These are phyloP conservation scores for Chaetoderma sp. DNA, from an alignment of 2,888 invertebrate species.

Conservation along the genomic window DNA sequence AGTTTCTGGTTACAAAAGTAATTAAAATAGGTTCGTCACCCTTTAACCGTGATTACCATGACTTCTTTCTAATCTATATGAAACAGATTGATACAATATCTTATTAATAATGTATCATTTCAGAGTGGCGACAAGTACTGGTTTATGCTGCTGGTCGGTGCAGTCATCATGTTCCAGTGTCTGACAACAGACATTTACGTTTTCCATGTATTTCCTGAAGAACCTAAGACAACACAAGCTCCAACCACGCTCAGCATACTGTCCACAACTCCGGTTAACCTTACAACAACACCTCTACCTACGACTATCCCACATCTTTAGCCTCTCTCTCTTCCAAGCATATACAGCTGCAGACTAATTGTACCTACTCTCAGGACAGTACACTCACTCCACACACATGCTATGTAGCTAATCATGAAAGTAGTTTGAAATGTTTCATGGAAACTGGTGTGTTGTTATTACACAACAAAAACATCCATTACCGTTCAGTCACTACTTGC, in stretches of 20 bases:
- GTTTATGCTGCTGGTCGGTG: slow-evolving; percentile 57
- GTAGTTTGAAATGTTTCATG: no score
- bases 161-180: slow-evolving; percentile 59
- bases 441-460: no score
- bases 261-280: neutral
- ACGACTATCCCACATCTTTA: neutral
- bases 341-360: neutral
- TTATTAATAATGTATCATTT: slow-evolving; percentile 11
- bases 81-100: neutral
- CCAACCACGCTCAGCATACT: neutral
- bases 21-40: no score
- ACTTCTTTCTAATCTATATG: no score
- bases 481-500: no score
- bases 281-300: neutral
- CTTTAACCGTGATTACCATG: no score
- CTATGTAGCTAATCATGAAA: no score
- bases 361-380: neutral
- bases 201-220: slow-evolving; percentile 41
- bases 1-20: no score
- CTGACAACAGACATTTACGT: slow-evolving; percentile 61
- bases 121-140: slow-evolving; percentile 63
- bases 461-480: no score
- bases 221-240: slow-evolving; percentile 17
- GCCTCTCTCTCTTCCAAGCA: neutral
- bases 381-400: no score